phyloP scores from a whole-genome alignment of 2,888 invertebrate genomes.

The Eilema caniola region DNA sequence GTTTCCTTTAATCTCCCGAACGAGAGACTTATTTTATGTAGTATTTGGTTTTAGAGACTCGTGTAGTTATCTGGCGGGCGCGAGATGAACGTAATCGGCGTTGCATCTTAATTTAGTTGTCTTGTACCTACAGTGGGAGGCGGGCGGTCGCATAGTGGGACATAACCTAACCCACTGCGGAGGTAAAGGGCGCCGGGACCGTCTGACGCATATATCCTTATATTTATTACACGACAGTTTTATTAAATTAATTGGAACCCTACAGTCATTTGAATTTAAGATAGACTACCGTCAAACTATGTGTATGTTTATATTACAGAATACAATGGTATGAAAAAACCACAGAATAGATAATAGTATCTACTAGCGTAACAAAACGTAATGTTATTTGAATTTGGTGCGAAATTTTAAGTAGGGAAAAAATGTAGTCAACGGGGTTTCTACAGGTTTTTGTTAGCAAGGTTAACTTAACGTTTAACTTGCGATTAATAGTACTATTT shows the following conservation, averaged over 20 bases:
- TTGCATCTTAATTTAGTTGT: constrained; percentile 86
- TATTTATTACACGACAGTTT: constrained; percentile 53
- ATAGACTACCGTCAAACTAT: background rate
- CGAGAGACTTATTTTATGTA: constrained; percentile 47
- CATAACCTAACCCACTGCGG: constrained; percentile 72
- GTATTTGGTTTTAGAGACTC: constrained; percentile 61
- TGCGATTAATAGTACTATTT: too few species aligned
- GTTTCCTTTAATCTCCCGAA: constrained; percentile 46
- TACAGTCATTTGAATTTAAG: background rate
- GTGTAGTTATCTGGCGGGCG: constrained; percentile 59
- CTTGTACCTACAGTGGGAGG: constrained; percentile 81
- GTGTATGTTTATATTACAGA: background rate
- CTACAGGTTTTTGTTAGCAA: too few species aligned
- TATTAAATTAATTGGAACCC: constrained; percentile 62
- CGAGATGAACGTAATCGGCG: constrained; percentile 77
- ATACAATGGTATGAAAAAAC: background rate
- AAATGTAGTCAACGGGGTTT: too few species aligned
- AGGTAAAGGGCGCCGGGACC: constrained; percentile 62
- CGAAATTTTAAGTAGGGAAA: too few species aligned
- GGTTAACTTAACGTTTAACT: too few species aligned
- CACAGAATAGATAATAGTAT: too few species aligned
- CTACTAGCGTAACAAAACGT: background rate
- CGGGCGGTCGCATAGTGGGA: constrained; percentile 64
- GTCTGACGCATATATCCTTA: constrained; percentile 63
- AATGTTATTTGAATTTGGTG: background rate